Percentiles rank a stretch among this genome's conserved stretches.
Evolutionary conservation across 2,888 invertebrate species (phyloP).

Genomic region (Flexamia atlantica): DNA sequence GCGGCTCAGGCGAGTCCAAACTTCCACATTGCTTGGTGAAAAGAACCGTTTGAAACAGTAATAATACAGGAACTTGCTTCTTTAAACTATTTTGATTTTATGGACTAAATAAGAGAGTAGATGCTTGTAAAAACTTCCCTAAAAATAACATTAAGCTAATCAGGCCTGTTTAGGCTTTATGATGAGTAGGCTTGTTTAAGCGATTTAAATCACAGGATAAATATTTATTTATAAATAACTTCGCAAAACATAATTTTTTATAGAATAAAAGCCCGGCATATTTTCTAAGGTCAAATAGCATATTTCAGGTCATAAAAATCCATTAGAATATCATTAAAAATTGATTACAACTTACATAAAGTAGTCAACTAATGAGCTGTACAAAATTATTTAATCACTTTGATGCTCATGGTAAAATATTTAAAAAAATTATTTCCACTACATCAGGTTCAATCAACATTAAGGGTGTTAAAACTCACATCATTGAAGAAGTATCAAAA

Average conservation of each 20-base stretch:
- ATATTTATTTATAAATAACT: background rate
- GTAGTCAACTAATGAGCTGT: no score
- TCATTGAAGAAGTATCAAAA: no score
- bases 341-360: no score
- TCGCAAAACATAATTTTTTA: background rate
- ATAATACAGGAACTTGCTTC: constrained; percentile 16
- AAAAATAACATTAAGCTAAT: constrained; percentile 21
- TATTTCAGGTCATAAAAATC: no score
- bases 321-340: no score
- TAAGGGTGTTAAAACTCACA: no score
- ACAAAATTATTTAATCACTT: no score
- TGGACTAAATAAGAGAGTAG: background rate
- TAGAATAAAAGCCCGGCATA: background rate
- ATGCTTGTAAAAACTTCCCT: background rate
- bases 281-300: no score
- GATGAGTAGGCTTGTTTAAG: background rate
- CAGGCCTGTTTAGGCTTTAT: constrained; percentile 1
- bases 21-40: constrained; percentile 4
- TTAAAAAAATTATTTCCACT: no score
- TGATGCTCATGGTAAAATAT: no score
- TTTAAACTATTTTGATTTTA: constrained; percentile 17
- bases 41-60: background rate
- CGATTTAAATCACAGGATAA: background rate
- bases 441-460: no score
- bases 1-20: constrained; percentile 31